Evolutionary conservation across 2,888 invertebrate species (phyloP).

Genomic region (Spilarctia lutea): DNA sequence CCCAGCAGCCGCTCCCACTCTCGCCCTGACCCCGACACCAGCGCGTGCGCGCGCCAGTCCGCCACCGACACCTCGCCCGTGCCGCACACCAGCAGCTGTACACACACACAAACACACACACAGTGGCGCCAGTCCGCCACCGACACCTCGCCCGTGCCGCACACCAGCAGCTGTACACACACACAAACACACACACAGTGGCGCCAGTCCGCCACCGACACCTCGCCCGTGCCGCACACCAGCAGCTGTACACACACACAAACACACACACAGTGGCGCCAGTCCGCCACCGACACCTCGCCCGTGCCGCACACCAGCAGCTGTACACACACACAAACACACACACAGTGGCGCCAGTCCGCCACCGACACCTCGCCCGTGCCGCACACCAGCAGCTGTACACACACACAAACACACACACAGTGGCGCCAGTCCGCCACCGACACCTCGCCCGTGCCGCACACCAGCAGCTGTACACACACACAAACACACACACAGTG

Average conservation of each 20-base stretch:
- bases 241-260: background rate
- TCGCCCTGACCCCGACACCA: slow-evolving; percentile 92
- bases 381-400: no score
- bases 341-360: no score
- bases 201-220: background rate
- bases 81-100: slow-evolving; percentile 95
- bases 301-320: no score
- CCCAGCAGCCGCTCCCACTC: slow-evolving; percentile 94
- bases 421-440: no score
- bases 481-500: no score
- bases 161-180: slow-evolving; percentile 94
- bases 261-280: background rate
- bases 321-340: no score
- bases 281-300: no score
- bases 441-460: no score
- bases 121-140: background rate
- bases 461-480: no score
- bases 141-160: slow-evolving; percentile 87
- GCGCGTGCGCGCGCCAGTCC: slow-evolving; percentile 96
- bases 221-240: background rate
- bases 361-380: no score
- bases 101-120: slow-evolving; percentile 86
- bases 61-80: slow-evolving; percentile 96
- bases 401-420: no score
- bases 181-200: slow-evolving; percentile 52